Evolutionary conservation across 92 coral and sea anemone species (phyloP).

Genomic region (Bergia puertoricense): DNA sequence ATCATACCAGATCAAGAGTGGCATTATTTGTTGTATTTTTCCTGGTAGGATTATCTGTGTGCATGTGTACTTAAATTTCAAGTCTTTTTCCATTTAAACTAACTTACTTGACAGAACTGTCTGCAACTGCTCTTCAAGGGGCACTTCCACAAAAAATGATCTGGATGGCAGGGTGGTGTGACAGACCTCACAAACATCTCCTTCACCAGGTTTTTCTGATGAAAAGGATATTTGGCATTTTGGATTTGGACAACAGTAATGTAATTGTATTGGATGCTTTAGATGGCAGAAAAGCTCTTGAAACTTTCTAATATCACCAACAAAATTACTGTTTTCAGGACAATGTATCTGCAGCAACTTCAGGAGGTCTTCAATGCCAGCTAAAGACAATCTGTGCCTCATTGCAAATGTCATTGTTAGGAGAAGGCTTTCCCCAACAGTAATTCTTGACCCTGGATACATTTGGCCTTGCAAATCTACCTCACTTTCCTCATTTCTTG

Average conservation of each 20-base stretch:
- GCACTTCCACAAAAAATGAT: constrained; percentile 28
- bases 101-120: constrained; percentile 38
- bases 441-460: too few relatives aligned
- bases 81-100: too few relatives aligned
- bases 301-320: background rate
- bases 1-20: too few relatives aligned
- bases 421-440: constrained; percentile 20
- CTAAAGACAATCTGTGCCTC: constrained; percentile 13
- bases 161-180: background rate
- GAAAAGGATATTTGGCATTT: background rate
- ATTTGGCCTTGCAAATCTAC: too few relatives aligned
- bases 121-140: constrained; percentile 22
- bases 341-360: constrained; percentile 22
- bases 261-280: constrained; percentile 18
- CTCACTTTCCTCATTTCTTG: too few relatives aligned
- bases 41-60: too few relatives aligned
- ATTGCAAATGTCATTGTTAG: constrained; percentile 28
- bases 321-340: background rate
- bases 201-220: background rate
- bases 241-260: constrained; percentile 22
- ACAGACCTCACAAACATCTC: background rate
- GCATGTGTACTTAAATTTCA: too few relatives aligned
- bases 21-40: too few relatives aligned
- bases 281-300: background rate
- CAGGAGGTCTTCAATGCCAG: constrained; percentile 24